A percentile compares a stretch with the other conserved stretches of the same genome.
These are phyloP conservation scores for Staurois parvus DNA, from an alignment of 2,797 vertebrate species.

Conservation along the genomic window DNA sequence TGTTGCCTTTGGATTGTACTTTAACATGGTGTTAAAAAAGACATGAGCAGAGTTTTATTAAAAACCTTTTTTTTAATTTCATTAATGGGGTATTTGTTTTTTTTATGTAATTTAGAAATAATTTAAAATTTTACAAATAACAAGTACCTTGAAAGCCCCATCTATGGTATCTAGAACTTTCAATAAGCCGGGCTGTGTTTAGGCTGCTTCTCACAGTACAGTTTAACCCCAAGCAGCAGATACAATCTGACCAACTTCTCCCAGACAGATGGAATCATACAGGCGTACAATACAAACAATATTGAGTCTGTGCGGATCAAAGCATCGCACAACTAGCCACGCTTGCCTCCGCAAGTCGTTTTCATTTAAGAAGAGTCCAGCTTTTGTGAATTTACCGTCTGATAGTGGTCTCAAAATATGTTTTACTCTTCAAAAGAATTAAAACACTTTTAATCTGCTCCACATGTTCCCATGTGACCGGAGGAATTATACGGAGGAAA, in stretches of 20 bases:
- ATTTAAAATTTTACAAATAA: no score
- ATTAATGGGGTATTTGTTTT: no score
- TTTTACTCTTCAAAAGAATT: conserved; percentile 52
- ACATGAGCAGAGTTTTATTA: no score
- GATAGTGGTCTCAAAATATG: background rate
- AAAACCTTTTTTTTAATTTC: no score
- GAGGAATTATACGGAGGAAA: conserved; percentile 14
- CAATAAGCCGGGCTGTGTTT: no score
- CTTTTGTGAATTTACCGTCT: conserved; percentile 20
- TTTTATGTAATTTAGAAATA: no score
- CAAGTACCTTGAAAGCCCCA: no score
- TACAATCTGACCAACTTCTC: background rate
- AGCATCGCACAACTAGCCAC: background rate
- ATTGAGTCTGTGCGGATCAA: conserved; percentile 9
- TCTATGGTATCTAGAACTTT: no score
- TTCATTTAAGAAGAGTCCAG: conserved; percentile 21
- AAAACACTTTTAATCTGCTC: background rate
- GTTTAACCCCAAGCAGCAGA: conserved; percentile 1
- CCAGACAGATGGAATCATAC: conserved; percentile 15
- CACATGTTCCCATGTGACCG: conserved; percentile 14
- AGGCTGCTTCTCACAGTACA: background rate
- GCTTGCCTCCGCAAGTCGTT: conserved; percentile 1
- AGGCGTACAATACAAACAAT: conserved; percentile 12
- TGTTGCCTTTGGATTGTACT: no score
- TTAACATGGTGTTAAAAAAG: no score